Conservation (phyloP, 92 coral and sea anemone species). For the Isaurus tuberculatus region DNA sequence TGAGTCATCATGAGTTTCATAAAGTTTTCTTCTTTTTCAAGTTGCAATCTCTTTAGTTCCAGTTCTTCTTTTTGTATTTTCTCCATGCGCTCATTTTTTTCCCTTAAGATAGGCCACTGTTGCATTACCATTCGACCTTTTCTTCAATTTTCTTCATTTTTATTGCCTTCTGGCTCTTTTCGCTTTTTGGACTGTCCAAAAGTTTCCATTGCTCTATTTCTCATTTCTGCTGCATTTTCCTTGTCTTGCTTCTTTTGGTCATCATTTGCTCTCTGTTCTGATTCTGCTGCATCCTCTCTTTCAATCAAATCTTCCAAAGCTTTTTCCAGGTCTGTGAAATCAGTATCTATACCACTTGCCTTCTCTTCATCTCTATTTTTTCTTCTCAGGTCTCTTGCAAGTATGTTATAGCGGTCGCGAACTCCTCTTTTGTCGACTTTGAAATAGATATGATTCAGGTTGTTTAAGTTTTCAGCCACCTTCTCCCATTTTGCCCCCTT, state of each 20-base stretch:
- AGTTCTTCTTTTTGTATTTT: slow-evolving; percentile 41
- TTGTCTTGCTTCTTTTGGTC: slow-evolving; percentile 43
- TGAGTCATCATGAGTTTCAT: slow-evolving; percentile 50
- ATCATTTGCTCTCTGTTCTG: slow-evolving; percentile 34
- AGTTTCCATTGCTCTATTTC: slow-evolving; percentile 46
- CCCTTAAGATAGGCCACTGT: slow-evolving; percentile 28
- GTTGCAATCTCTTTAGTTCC: slow-evolving; percentile 41
- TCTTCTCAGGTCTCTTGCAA: slow-evolving; percentile 40
- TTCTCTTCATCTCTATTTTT: slow-evolving; percentile 44
- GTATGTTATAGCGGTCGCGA: slow-evolving; percentile 44
- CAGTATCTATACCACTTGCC: slow-evolving; percentile 48
- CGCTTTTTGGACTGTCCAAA: slow-evolving; percentile 41
- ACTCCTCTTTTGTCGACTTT: slow-evolving; percentile 50
- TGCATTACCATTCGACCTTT: background rate
- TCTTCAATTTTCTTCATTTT: background rate
- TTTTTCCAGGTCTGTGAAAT: slow-evolving; percentile 32
- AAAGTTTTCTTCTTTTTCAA: slow-evolving; percentile 47
- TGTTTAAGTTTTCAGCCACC: slow-evolving; percentile 48
- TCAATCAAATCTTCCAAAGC: slow-evolving; percentile 44
- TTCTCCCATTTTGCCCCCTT: slow-evolving; percentile 41
- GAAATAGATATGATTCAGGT: slow-evolving; percentile 17
- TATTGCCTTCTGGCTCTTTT: slow-evolving; percentile 25
- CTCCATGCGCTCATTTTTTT: slow-evolving; percentile 40
- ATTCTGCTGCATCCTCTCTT: slow-evolving; percentile 45
- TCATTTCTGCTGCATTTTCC: slow-evolving; percentile 38